Base-by-base conservation (phyloP, 1,140 invertebrate genomes). In the Orchestia grillus region DNA sequence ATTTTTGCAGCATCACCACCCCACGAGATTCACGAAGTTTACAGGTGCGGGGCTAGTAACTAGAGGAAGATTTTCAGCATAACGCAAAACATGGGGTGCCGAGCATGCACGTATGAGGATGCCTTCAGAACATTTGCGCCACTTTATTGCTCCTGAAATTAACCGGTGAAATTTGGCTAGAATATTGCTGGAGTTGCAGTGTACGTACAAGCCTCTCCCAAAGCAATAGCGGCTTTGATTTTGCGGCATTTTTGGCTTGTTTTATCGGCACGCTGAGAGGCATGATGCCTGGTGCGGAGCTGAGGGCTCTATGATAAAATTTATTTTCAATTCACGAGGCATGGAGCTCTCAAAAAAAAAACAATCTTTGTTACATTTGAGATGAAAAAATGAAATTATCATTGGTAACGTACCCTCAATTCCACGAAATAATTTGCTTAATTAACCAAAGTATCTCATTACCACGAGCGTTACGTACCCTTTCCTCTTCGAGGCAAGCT, bases 71-170 rank as follows among this genome's bases (percentile, higher is more conserved):
- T 77, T 36, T 77, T 77, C 28, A 77, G 36, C 28, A 77, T 77
- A 3, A 19, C 62, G 36, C 36, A 23, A 36, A 77, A 77, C 11
- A 77, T 23, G 1, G 62, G 28, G 28, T 19, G 62, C 28, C 11
- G 36, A 77, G 62, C 36, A 23, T 77, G 15, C 11, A 77, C 28
- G 11, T 36, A 77, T 77, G 62, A 77, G 28, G 19, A 91, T 91
- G 88, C 88, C 44, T 91, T 91, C 88, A 42, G 8, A 91, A 44
- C 41, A 96, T 42, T 96, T 87, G 88, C 44, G 96, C 16, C 62
- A 23, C 96, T 96, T 96, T 47, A 96, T 96, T 96, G 53, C 95
- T 53, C 53, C 44, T 87, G 44, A 95, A 88, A 96, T 96, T 62
- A 28, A 96, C 40, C 4, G 0, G 53, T n/a, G 62, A 42, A 96